These are phyloP conservation scores for Poecilia latipinna DNA, from an alignment of 2,113 vertebrate species.

Conservation along the genomic window DNA sequence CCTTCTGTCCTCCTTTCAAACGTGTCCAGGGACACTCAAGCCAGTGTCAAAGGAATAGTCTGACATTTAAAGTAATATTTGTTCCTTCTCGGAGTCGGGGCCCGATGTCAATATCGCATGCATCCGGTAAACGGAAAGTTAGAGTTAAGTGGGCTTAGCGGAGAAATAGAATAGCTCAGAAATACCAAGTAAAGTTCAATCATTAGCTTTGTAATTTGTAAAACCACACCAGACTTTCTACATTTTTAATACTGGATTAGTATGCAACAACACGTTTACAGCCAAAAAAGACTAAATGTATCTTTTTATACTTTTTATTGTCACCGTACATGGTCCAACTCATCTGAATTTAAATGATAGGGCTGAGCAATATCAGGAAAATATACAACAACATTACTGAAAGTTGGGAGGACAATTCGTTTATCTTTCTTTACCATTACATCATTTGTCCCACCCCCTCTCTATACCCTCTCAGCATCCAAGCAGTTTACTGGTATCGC, in stretches of 20 bases:
- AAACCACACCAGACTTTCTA: neutral
- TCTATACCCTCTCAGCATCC: no score
- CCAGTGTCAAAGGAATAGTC: neutral
- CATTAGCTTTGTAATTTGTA: neutral
- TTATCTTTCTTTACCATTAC: no score
- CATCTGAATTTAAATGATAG: no score
- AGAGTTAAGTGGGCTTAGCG: no score
- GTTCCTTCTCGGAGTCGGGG: neutral
- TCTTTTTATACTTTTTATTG: neutral
- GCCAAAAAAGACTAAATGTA: neutral
- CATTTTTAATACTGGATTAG: no score
- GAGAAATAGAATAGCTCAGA: no score
- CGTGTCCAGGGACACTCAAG: neutral
- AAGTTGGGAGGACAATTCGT: no score
- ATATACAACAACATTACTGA: no score
- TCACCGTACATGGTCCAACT: no score
- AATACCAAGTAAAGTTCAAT: neutral
- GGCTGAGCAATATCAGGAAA: no score
- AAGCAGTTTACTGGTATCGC: no score
- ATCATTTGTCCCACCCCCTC: no score
- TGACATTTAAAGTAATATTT: conserved; percentile 1
- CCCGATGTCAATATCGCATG: neutral
- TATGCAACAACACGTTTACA: neutral
- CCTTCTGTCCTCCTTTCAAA: conserved; percentile 18
- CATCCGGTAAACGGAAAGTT: neutral